phyloP scores from a whole-genome alignment of 2,797 vertebrate genomes.

The Arnoldichthys spilopterus region DNA sequence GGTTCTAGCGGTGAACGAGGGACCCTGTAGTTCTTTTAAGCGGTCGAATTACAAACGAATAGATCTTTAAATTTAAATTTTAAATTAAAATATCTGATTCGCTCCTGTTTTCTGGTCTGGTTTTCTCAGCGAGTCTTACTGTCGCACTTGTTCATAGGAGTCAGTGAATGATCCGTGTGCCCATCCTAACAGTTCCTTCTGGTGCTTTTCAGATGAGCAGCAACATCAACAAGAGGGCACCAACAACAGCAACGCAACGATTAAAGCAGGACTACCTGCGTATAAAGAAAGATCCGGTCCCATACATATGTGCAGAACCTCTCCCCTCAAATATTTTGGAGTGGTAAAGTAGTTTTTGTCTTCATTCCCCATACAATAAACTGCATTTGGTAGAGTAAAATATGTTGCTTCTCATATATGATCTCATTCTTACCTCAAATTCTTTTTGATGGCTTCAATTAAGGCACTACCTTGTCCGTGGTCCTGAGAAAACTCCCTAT shows the following conservation, averaged over 20 bases:
- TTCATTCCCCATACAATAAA: neutral
- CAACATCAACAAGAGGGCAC: conserved; percentile 94
- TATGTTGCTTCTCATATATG: neutral
- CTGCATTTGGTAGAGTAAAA: neutral
- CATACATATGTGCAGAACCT: conserved; percentile 98
- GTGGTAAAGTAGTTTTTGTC: conserved; percentile 79
- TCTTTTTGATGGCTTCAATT: conserved; percentile 1
- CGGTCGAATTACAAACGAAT: too few species aligned
- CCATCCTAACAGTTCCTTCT: neutral
- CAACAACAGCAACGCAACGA: conserved; percentile 95
- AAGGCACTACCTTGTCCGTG: conserved; percentile 97
- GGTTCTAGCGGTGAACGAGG: too few species aligned
- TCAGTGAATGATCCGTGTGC: too few species aligned
- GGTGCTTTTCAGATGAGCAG: conserved; percentile 87
- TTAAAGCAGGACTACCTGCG: conserved; percentile 98
- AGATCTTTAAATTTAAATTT: too few species aligned
- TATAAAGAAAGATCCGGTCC: conserved; percentile 98
- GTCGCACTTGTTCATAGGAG: too few species aligned
- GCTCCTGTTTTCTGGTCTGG: too few species aligned
- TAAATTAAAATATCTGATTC: too few species aligned
- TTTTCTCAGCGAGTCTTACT: too few species aligned
- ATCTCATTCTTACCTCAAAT: neutral
- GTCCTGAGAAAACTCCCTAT: conserved; percentile 96
- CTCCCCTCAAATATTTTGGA: conserved; percentile 97
- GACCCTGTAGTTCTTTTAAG: neutral